Base-by-base conservation (phyloP, 2,888 invertebrate genomes). In the Agrotis clavis region DNA sequence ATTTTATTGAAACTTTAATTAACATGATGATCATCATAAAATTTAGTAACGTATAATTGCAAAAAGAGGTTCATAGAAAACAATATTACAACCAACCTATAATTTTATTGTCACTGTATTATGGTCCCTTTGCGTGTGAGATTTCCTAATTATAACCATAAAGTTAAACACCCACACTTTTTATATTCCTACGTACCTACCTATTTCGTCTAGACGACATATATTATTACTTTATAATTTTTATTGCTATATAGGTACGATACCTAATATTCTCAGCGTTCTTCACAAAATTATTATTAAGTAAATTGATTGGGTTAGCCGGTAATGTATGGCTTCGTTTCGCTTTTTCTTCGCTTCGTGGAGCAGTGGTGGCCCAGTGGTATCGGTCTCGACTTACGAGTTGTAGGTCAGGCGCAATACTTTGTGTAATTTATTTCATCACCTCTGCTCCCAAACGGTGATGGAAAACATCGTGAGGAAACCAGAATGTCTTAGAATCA, bases 61-160 rank as follows among this genome's bases (percentile, higher is more conserved):
- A 51, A 53, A 74, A 53, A 48, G 11, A 21, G 19, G 14, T 30
- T 5, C 13, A 18, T 53, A 19, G 2, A 74, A 35, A 54, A 65
- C n/a, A 54, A 56, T n/a, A 48, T 50, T 30, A 30, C 25, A 41
- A 16, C 19, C 30, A 41, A n/a, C 19, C 30, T 18, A 48, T 67
- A 4, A 62, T 63, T 76, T 30, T 51, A 54, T 30, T 48, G 41
- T 53, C 41, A 47, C 53, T 51, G 9, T 60, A 51, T 53, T 53
- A 57, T 67, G 35, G 19, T 48, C 62, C 21, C 45, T 59, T 63
- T 56, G 62, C 65, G 51, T 64, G 68, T 62, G 25, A 45, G 16
- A 72, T 41, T 66, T 48, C 25, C 35, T 68, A 66, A 67, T 70
- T 62, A 66, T 45, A 30, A 21, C 45, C 48, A 54, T 71, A 67